Percentiles rank a stretch among this genome's conserved stretches.
Evolutionary conservation across 2,888 invertebrate species (phyloP).

Genomic region (Tetragnatha montana): DNA sequence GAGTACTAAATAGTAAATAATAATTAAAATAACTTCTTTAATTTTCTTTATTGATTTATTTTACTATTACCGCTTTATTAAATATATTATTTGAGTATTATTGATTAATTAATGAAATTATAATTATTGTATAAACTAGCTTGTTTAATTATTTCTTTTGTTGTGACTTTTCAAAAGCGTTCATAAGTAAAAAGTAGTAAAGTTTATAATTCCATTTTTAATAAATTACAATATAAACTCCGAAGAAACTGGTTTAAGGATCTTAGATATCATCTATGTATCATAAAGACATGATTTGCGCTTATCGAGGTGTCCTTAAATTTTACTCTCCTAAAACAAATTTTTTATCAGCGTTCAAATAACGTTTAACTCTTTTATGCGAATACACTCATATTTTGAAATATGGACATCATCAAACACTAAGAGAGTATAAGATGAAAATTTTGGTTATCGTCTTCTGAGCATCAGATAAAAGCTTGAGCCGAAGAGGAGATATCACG

Average conservation of each 20-base stretch:
- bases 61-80: too few species aligned
- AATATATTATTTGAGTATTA: too few species aligned
- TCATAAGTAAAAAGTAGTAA: too few species aligned
- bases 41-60: too few species aligned
- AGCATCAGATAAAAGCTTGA: background rate
- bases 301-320: background rate
- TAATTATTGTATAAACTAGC: too few species aligned
- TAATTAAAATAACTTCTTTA: too few species aligned
- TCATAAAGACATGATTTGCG: background rate
- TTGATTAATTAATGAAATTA: too few species aligned
- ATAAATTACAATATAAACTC: background rate
- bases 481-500: background rate
- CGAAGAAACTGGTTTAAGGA: background rate
- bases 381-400: background rate
- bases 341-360: background rate
- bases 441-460: background rate
- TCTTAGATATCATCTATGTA: background rate
- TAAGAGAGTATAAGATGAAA: background rate
- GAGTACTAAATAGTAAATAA: too few species aligned
- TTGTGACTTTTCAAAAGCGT: too few species aligned
- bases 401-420: background rate
- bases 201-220: background rate
- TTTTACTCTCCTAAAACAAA: background rate
- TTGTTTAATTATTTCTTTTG: too few species aligned
- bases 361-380: background rate